Evolutionary conservation across 2,113 vertebrate species (phyloP).

Genomic region (Oryzias melastigma): DNA sequence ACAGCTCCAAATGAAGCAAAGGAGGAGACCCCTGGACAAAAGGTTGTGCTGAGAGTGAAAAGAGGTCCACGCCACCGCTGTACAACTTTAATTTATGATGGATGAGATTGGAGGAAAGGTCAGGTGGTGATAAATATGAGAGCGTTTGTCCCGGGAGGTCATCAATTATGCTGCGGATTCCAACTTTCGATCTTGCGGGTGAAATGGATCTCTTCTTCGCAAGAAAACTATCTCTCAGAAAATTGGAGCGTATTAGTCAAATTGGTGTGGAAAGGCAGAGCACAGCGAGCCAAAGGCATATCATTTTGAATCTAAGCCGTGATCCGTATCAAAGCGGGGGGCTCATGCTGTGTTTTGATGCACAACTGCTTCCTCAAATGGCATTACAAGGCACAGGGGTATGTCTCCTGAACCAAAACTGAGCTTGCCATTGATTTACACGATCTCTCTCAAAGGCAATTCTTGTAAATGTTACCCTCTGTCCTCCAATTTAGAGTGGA

Average conservation of each 20-base stretch:
- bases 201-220: constrained; percentile 80
- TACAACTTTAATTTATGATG: constrained; percentile 96
- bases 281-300: constrained; percentile 35
- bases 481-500: constrained; percentile 14
- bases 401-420: constrained; percentile 28
- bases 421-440: constrained; percentile 39
- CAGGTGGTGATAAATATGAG: constrained; percentile 85
- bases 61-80: constrained; percentile 75
- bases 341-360: constrained; percentile 35
- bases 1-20: constrained; percentile 77
- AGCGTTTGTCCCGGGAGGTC: constrained; percentile 83
- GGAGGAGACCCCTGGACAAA: constrained; percentile 83
- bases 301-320: constrained; percentile 53
- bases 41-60: constrained; percentile 83
- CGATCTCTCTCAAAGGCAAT: constrained; percentile 34
- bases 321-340: constrained; percentile 52
- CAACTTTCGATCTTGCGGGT: constrained; percentile 80
- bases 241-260: constrained; percentile 79
- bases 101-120: constrained; percentile 91
- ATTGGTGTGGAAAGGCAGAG: constrained; percentile 42
- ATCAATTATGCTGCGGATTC: constrained; percentile 81
- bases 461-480: constrained; percentile 16
- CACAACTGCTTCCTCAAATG: constrained; percentile 26
- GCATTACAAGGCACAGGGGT: constrained; percentile 28
- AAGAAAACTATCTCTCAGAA: constrained; percentile 80